Base-by-base conservation (phyloP, 2,888 invertebrate genomes). In the Geotrupes spiniger region DNA sequence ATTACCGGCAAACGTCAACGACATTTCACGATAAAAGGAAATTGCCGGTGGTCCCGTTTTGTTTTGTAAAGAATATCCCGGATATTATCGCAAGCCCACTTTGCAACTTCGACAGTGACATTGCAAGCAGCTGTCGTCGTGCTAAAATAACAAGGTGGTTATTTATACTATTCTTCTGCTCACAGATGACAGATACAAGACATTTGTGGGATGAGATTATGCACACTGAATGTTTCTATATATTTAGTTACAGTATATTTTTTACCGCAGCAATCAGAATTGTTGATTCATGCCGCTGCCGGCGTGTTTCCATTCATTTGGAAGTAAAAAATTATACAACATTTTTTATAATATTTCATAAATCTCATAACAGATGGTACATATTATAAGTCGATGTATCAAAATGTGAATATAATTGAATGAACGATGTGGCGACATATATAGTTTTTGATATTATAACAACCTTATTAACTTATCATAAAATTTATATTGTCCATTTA, bases 81-180 rank as follows among this genome's bases (percentile, higher is more conserved):
- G 57, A 58, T 53, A 58, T 58, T 55, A 54, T 54, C 52, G 38
- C 50, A 55, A n/a, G 52, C 42, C 52, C 52, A 55, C 51, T 55
- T 55, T 51, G 43, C 53, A 42, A 55, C 53, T 42, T 46, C 36
- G 42, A 46, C 36, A 39, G 40, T 42, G 48, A 45, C 51, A 52
- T 41, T 44, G 40, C 38, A 27, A 37, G 31, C 47, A 47, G 42
- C 53, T 53, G 53, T 40, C 48, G 36, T 47, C 40, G 36, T 42
- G 42, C 45, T 53, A 46, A 51, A 53, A 53, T 51, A 53, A 53
- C 51, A 53, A 51, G 50, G 50, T 53, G 53, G 47, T 43, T 53
- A 44, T 47, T 42, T 51, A 41, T 33, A 47, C 42, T 46, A 28
- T 46, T 49, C 42, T 52, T 49, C 31, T 36, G 38, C 41, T 37